These are phyloP conservation scores for Lithodes maja DNA, from an alignment of 2,888 invertebrate genomes.

Conservation along the genomic window DNA sequence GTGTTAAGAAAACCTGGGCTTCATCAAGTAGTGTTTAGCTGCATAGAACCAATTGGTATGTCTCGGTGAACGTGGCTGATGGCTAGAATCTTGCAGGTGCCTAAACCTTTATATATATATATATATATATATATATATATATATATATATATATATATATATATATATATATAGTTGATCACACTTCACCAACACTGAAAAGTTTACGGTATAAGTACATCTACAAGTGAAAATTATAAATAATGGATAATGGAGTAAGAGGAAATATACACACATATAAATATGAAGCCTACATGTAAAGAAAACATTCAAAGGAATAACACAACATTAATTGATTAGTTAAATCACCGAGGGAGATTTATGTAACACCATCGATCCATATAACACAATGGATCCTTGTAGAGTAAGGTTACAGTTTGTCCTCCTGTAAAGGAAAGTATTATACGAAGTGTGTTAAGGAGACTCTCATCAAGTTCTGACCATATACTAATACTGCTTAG, in stretches of 20 bases:
- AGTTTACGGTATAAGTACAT: background rate
- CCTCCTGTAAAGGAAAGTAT: background rate
- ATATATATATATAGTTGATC: background rate
- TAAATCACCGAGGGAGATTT: conserved; percentile 29
- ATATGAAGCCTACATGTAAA: background rate
- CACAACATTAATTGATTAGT: conserved; percentile 4
- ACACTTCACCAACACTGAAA: background rate
- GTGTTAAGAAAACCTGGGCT: too few relatives aligned
- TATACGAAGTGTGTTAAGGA: background rate
- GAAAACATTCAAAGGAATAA: conserved; percentile 3
- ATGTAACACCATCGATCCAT: conserved; percentile 19
- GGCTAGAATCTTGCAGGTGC: too few relatives aligned
- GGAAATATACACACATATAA: background rate
- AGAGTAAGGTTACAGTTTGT: background rate
- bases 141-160: too few relatives aligned
- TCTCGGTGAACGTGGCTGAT: too few relatives aligned
- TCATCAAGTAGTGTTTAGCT: too few relatives aligned
- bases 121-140: too few relatives aligned
- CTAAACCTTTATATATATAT: too few relatives aligned
- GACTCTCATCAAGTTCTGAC: background rate
- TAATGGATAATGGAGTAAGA: background rate
- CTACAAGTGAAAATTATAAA: background rate
- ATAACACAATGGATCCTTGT: conserved; percentile 23
- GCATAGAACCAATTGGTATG: too few relatives aligned
- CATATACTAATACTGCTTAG: background rate